A percentile compares a stretch with the other conserved stretches of the same genome.
Conservation (phyloP, 2,113 vertebrate species). For the Octodon degus region DNA sequence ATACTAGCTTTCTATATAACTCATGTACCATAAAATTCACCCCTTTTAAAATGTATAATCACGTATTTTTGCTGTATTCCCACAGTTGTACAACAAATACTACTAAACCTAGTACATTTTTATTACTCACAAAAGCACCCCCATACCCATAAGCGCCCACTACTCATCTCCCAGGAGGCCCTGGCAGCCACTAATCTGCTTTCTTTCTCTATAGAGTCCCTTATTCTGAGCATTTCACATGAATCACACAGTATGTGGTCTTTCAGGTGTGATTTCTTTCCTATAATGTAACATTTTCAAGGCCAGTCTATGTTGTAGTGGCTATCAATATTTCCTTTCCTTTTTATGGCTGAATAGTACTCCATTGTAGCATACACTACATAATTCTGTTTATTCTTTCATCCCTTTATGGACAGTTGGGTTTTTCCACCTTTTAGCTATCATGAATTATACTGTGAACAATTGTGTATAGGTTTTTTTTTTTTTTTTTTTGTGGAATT, state of each 20-base stretch:
- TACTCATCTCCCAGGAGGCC: background rate
- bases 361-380: background rate
- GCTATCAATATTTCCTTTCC: slow-evolving; percentile 13
- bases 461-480: background rate
- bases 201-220: background rate
- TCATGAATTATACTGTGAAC: background rate
- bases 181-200: background rate
- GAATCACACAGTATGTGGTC: background rate
- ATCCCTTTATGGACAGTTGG: background rate
- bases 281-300: slow-evolving; percentile 4
- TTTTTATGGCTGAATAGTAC: slow-evolving; percentile 10
- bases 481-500: no score
- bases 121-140: background rate
- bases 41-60: background rate
- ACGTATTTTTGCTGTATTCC: background rate
- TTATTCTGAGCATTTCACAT: background rate
- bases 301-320: background rate
- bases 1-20: slow-evolving; percentile 41
- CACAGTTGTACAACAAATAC: background rate
- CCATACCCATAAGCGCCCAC: background rate
- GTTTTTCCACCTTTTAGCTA: background rate
- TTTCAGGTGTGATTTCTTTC: slow-evolving; percentile 29
- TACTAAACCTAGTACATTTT: slow-evolving; percentile 6
- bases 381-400: slow-evolving; percentile 19
- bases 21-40: slow-evolving; percentile 1